phyloP scores from a whole-genome alignment of 1,140 invertebrate species.

The Caenorhabditis latens region DNA sequence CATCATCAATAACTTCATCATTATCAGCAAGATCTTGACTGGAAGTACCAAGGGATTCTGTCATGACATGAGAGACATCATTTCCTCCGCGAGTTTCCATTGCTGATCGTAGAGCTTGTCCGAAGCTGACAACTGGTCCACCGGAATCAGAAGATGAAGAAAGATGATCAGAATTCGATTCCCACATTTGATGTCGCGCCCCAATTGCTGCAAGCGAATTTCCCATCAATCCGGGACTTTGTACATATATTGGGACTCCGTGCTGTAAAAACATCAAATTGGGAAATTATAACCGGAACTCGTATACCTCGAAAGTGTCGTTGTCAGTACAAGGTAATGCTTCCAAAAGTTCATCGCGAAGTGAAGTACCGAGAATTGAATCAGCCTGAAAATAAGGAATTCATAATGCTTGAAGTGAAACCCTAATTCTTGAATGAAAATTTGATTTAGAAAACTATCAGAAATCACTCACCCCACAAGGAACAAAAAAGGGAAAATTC shows the following conservation, averaged over 20 bases:
- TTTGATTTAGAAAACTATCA: not conserved
- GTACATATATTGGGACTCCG: slow-evolving; percentile 15
- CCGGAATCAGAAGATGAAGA: slow-evolving; percentile 57
- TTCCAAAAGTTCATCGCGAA: slow-evolving; percentile 40
- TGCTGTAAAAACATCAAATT: not conserved
- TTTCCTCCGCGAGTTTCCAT: slow-evolving; percentile 9
- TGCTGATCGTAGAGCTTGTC: slow-evolving; percentile 60
- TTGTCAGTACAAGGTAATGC: not conserved
- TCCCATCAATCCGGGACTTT: slow-evolving; percentile 35
- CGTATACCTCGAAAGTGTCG: not conserved
- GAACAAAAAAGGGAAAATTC: too few species aligned
- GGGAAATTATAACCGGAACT: too few species aligned
- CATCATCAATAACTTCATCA: slow-evolving; percentile 3
- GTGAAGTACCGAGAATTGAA: slow-evolving; percentile 38
- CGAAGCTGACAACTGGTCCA: slow-evolving; percentile 54
- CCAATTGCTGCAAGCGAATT: slow-evolving; percentile 25
- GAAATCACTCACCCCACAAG: too few species aligned
- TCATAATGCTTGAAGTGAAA: not conserved
- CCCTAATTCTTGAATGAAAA: not conserved
- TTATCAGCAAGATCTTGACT: slow-evolving; percentile 22
- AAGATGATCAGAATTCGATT: slow-evolving; percentile 13
- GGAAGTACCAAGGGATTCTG: slow-evolving; percentile 13
- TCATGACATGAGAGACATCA: not conserved
- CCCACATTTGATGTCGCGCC: slow-evolving; percentile 37
- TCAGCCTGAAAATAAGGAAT: not conserved